Evolutionary conservation across 2,113 vertebrate species (phyloP), one percentile per base, ranked within the genome.

Genomic region (Tachysurus fulvidraco): DNA sequence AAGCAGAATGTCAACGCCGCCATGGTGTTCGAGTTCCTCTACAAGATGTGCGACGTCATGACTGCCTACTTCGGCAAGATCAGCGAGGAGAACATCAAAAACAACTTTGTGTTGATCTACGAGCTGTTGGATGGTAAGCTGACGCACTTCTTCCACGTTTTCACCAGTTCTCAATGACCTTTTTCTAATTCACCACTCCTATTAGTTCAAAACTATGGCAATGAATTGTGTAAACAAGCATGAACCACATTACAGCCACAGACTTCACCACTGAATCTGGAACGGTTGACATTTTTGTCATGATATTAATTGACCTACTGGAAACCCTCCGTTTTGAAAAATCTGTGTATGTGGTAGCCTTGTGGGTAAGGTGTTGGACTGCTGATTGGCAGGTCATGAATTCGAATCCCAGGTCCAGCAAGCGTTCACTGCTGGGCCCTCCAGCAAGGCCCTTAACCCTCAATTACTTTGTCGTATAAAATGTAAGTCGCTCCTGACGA

Each of bases 11-110:
- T 99, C 95, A 99, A 99, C 0, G 98, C 98, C 5, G 98, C 98
- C 92, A 99, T 99, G 98, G 98, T 99, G 59, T 99, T 99, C 0
- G 98, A 99, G 94, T 99, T 99, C 91, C 98, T 99, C 14, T 99
- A 99, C 94, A 99, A 99, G 96, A 99, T 99, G 98, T 99, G 98
- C 36, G 98, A 99, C 67, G 98, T 99, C 89, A 99, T 99, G 98
- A 96, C 98, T 0, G 98, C 98, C 74, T 99, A 99, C 92, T 99
- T 99, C 0, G 98, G 98, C 93, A 99, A 99, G 95, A 99, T 99
- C 96, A 99, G 98, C 0, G 98, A 99, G 90, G 98, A 99, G 93
- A 99, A 99, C 94, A 99, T 99, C 94, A 99, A 99, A 94, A 99
- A 99, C 95, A 99, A 99, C 96, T 99, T 99, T 23, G 98, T 99